Evolutionary conservation across 2,888 invertebrate species (phyloP).

Genomic region (Megamerina dolium): DNA sequence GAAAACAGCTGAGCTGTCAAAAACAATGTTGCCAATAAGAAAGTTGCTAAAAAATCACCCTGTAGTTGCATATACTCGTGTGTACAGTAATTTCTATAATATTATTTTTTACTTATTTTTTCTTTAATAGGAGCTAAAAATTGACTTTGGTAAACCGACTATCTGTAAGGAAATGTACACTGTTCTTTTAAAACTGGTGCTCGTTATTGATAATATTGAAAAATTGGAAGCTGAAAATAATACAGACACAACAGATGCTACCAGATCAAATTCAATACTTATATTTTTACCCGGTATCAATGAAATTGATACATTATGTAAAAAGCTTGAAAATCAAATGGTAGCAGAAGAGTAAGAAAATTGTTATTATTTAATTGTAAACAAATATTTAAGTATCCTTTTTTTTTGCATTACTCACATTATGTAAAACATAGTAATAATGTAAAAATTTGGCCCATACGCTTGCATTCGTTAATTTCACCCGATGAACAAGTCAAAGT

Average conservation of each 20-base stretch:
- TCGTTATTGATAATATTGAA: constrained; percentile 52
- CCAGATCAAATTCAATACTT: constrained; percentile 69
- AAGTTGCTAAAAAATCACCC: too few species aligned
- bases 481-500: constrained; percentile 66
- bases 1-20: too few species aligned
- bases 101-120: constrained; percentile 4
- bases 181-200: constrained; percentile 57
- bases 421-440: constrained; percentile 10
- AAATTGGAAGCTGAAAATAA: constrained; percentile 27
- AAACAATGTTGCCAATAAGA: too few species aligned
- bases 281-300: constrained; percentile 84
- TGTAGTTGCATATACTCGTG: too few species aligned
- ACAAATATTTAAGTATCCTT: background rate
- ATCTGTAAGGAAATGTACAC: constrained; percentile 58
- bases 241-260: constrained; percentile 37
- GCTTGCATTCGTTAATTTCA: constrained; percentile 71
- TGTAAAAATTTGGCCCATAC: constrained; percentile 33
- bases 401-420: background rate
- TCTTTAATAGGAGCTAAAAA: constrained; percentile 48
- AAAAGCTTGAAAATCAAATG: constrained; percentile 35
- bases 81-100: background rate
- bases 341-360: constrained; percentile 21
- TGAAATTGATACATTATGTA: constrained; percentile 72
- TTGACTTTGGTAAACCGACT: constrained; percentile 53
- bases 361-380: background rate